phyloP scores from a whole-genome alignment of 92 coral and sea anemone species.

The Paramuricea clavata region DNA sequence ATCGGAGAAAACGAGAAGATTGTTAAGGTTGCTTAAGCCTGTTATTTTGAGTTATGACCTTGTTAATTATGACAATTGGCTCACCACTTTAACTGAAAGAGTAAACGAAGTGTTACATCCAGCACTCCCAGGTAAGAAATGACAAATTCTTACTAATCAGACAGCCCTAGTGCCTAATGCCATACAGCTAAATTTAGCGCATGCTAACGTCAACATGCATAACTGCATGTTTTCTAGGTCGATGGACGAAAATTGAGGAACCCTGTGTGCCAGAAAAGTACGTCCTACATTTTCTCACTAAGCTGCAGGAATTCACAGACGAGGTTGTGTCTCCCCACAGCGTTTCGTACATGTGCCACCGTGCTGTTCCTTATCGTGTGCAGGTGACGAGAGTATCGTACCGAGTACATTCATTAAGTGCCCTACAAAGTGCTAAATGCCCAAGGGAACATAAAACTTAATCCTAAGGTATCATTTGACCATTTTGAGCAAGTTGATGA shows the following conservation, averaged over 20 bases:
- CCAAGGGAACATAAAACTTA: background rate
- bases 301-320: background rate
- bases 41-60: background rate
- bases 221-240: background rate
- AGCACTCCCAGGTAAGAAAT: background rate
- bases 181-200: too few species aligned
- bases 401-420: background rate
- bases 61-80: background rate
- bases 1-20: background rate
- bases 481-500: background rate
- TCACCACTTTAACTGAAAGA: background rate
- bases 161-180: too few species aligned
- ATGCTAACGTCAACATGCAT: too few species aligned
- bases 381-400: background rate
- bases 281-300: background rate
- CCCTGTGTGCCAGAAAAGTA: constrained; percentile 13
- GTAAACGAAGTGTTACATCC: background rate
- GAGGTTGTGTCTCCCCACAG: constrained; percentile 7
- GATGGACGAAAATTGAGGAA: constrained; percentile 7
- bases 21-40: background rate
- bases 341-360: background rate
- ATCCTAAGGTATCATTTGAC: background rate
- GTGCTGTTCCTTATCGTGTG: background rate
- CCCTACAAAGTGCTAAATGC: background rate
- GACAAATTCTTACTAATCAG: too few species aligned